These are phyloP conservation scores for Brachionus calyciflorus DNA, from an alignment of 1,140 invertebrate species.

Conservation along the genomic window DNA sequence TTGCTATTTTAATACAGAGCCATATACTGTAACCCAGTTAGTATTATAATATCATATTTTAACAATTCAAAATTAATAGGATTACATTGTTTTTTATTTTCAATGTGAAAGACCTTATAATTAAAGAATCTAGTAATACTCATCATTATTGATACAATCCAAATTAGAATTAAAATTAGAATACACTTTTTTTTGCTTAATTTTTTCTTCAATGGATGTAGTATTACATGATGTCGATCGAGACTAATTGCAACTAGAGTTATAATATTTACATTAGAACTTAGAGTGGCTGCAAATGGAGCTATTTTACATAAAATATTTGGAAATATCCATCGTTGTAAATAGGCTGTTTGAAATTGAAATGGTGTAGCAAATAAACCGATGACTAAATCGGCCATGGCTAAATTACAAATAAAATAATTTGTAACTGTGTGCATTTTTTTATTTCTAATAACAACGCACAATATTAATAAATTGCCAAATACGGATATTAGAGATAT, in stretches of 20 bases:
- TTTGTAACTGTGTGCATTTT: constrained; percentile 77
- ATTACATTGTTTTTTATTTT: not conserved
- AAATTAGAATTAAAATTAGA: constrained; percentile 69
- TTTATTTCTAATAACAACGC: constrained; percentile 67
- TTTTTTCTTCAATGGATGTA: constrained; percentile 71
- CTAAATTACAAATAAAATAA: constrained; percentile 75
- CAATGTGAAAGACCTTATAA: not conserved
- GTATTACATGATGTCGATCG: constrained; percentile 72
- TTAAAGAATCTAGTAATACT: constrained; percentile 64
- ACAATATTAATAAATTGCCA: constrained; percentile 76
- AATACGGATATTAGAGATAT: constrained; percentile 76
- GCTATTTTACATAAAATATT: constrained; percentile 78
- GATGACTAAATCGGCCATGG: constrained; percentile 74
- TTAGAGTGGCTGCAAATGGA: constrained; percentile 73
- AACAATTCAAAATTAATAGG: not conserved
- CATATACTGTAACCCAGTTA: constrained; percentile 16
- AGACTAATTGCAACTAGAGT: constrained; percentile 76
- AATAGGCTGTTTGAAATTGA: constrained; percentile 73
- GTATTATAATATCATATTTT: constrained; percentile 22
- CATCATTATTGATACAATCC: constrained; percentile 66
- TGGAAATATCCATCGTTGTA: constrained; percentile 77
- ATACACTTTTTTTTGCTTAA: constrained; percentile 70
- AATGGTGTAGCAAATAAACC: constrained; percentile 71
- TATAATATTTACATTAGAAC: constrained; percentile 77
- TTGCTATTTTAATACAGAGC: no score